These are phyloP conservation scores for Bufo bufo DNA, from an alignment of 2,113 vertebrate genomes.

Conservation along the genomic window DNA sequence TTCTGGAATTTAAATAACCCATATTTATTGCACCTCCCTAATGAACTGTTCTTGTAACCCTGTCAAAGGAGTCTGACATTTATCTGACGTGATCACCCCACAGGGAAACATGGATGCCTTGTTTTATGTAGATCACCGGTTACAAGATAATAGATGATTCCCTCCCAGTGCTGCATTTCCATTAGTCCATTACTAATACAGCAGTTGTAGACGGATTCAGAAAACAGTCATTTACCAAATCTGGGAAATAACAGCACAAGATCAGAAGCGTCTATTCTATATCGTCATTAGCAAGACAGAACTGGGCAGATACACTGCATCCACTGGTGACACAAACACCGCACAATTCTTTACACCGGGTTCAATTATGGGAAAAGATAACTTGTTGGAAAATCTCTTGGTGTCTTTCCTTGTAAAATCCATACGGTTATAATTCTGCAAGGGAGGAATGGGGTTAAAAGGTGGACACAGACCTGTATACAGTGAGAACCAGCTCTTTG, in stretches of 20 bases:
- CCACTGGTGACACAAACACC: no score
- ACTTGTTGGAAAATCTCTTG: no score
- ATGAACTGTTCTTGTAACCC: constrained; percentile 48
- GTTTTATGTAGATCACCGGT: constrained; percentile 29
- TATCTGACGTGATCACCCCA: constrained; percentile 35
- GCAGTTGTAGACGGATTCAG: background rate
- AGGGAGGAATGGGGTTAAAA: no score
- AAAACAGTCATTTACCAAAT: background rate
- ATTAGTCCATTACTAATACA: constrained; percentile 37
- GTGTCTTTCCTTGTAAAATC: no score
- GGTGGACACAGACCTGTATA: no score
- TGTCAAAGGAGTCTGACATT: constrained; percentile 20
- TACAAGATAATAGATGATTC: constrained; percentile 39
- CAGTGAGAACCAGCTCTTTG: no score
- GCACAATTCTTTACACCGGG: no score
- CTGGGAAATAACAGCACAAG: no score
- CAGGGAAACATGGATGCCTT: background rate
- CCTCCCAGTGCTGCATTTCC: constrained; percentile 10
- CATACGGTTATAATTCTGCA: no score
- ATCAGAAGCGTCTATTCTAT: no score
- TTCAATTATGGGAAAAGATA: no score
- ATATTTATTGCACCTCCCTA: constrained; percentile 12
- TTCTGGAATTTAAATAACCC: constrained; percentile 5
- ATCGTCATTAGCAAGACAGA: background rate
- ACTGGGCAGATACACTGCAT: background rate